Evolutionary conservation across 1,140 invertebrate genomes (phyloP).

Genomic region (Hypothenemus hampei): DNA sequence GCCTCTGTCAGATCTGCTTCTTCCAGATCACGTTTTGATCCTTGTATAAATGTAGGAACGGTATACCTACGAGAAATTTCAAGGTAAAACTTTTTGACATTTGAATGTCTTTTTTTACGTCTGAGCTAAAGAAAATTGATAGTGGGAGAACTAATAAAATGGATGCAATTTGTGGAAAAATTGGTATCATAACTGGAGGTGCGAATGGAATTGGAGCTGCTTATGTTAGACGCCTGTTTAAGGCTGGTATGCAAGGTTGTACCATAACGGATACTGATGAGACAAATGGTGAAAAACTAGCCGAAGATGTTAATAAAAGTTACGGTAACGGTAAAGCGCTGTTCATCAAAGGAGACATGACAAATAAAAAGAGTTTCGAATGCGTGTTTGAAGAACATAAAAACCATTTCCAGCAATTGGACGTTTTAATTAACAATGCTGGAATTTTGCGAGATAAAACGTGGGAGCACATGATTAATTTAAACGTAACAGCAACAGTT

Average conservation of each 20-base stretch:
- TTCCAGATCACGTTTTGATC: conserved; percentile 52
- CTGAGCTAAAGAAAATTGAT: too few relatives aligned
- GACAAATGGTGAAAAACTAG: conserved; percentile 6
- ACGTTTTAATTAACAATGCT: conserved; percentile 51
- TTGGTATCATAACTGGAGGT: conserved; percentile 17
- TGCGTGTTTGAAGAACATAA: conserved; percentile 22
- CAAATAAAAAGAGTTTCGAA: conserved; percentile 16
- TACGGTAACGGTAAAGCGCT: conserved; percentile 28
- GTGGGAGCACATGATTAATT: conserved; percentile 46
- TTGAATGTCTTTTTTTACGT: too few relatives aligned
- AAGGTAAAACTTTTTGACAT: too few relatives aligned
- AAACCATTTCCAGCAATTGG: conserved; percentile 32
- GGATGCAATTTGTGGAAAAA: conserved; percentile 13
- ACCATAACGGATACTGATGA: conserved; percentile 16
- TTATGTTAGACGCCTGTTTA: conserved; percentile 11
- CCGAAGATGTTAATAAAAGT: conserved; percentile 21
- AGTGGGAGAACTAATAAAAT: too few relatives aligned
- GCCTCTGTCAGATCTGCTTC: conserved; percentile 56
- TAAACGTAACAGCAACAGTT: conserved; percentile 47
- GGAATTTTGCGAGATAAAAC: conserved; percentile 47
- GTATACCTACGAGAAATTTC: conserved; percentile 47
- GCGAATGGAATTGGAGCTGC: conserved; percentile 18
- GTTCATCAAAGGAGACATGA: conserved; percentile 20
- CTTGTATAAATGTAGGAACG: conserved; percentile 51
- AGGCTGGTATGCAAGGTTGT: conserved; percentile 11